Base-by-base conservation (phyloP, 1,140 invertebrate genomes). In the Musca domestica region DNA sequence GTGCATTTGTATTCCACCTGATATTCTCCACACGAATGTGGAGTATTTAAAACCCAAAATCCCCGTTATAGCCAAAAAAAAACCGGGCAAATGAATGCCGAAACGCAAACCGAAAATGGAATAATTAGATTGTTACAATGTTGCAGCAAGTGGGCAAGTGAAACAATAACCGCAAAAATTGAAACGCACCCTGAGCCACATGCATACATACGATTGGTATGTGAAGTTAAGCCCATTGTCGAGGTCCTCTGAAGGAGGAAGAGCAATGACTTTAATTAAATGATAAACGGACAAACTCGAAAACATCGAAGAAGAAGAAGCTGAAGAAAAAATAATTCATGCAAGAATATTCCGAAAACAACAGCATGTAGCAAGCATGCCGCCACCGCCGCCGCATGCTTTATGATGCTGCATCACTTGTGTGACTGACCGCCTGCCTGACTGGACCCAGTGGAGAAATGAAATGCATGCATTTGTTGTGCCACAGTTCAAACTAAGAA, bases 201-300 rank as follows among this genome's bases (percentile, higher is more conserved):
- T n/a, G n/a, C n/a, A n/a, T n/a, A n/a, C n/a, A n/a, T n/a, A n/a
- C n/a, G n/a, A n/a, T n/a, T n/a, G 4, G 12, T 12, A 41, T 41
- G 34, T 41, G 64, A 25, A 14, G 17, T 27, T 25, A 25, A 48
- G 20, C 15, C 49, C 47, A 2, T 30, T 51, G 23, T n/a, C 23
- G 47, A 9, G 20, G 3, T 22, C 64, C 17, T 15, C 30, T n/a
- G 49, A 47, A 54, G 48, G 14, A 67, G 30, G 47, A 65, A 49
- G 64, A 69, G 54, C 48, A 69, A 69, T 69, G 68, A 66, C 68
- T 69, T 69, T 69, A 69, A 69, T 69, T 69, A 66, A 69, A 52
- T 66, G 68, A 69, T 69, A 69, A 69, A 48, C 34, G n/a, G n/a
- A 30, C 56, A 19, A 61, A 51, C 17, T 20, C 19, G 30, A 34